phyloP scores from a whole-genome alignment of 2,888 invertebrate species.

The Rhogogaster chlorosoma region DNA sequence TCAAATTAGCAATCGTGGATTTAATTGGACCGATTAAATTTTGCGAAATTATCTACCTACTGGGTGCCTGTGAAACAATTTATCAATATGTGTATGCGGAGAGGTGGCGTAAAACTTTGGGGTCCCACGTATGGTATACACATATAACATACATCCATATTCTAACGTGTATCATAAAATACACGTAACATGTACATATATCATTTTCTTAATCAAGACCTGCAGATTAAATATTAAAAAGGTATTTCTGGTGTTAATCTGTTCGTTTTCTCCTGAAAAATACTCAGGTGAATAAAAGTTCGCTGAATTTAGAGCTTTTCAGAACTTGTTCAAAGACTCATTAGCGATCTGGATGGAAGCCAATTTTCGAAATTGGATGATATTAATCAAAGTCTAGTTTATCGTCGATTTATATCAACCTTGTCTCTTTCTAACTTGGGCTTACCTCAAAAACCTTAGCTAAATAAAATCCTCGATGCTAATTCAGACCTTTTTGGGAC shows the following conservation, averaged over 20 bases:
- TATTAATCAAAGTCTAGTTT: no score
- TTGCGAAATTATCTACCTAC: neutral
- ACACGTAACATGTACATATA: neutral
- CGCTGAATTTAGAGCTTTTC: neutral
- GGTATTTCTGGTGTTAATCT: neutral
- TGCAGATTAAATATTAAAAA: neutral
- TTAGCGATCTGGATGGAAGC: no score
- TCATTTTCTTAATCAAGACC: neutral
- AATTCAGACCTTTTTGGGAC: neutral
- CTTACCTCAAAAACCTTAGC: neutral
- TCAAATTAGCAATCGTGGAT: constrained; percentile 43
- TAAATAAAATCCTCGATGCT: neutral
- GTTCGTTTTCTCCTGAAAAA: neutral
- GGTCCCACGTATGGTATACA: neutral
- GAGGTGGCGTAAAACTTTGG: constrained; percentile 5
- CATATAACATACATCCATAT: no score
- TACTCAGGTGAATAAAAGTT: neutral
- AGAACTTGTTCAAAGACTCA: neutral
- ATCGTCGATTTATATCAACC: neutral
- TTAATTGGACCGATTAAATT: constrained; percentile 46
- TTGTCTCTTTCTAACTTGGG: neutral
- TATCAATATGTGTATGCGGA: neutral
- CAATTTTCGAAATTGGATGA: no score
- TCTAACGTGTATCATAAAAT: no score
- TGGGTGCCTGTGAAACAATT: neutral